phyloP scores from a whole-genome alignment of 2,888 invertebrate species.

The Amblyjoppa proteus region DNA sequence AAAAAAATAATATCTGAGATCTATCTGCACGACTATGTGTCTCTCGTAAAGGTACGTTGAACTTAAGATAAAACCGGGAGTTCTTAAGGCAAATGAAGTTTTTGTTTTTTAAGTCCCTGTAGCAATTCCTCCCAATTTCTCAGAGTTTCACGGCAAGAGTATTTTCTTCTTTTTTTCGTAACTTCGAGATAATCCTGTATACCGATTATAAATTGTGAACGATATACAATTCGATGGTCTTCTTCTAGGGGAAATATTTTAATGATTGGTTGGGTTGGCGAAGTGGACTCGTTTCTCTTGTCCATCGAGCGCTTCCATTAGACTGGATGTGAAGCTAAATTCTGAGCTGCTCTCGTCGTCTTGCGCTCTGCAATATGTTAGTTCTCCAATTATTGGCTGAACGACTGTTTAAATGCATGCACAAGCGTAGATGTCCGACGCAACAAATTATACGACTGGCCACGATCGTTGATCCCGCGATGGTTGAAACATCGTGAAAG shows the following conservation, averaged over 20 bases:
- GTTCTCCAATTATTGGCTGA: not conserved
- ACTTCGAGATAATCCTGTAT: not conserved
- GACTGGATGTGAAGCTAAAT: constrained; percentile 87
- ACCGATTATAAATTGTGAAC: constrained; percentile 12
- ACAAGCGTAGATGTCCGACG: not conserved
- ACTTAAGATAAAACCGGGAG: constrained; percentile 18
- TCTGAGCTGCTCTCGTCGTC: constrained; percentile 82
- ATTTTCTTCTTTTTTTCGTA: constrained; percentile 3
- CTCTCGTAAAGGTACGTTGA: constrained; percentile 25
- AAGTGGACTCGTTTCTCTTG: constrained; percentile 84
- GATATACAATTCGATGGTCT: constrained; percentile 6
- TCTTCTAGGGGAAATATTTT: constrained; percentile 44
- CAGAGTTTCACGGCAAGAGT: not conserved
- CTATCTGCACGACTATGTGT: constrained; percentile 30
- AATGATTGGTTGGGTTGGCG: constrained; percentile 75
- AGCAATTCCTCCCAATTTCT: not conserved
- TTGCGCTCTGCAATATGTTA: constrained; percentile 75
- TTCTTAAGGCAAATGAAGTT: constrained; percentile 32
- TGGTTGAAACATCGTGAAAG: not conserved
- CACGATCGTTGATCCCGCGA: not conserved
- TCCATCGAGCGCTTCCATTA: constrained; percentile 86
- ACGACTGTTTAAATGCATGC: not conserved
- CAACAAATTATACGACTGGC: not conserved
- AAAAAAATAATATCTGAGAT: constrained; percentile 54
- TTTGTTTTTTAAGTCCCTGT: constrained; percentile 14